Percentiles rank a stretch among this genome's conserved stretches.
Evolutionary conservation across 2,113 vertebrate species (phyloP).

Genomic region (Pluvianellus socialis): DNA sequence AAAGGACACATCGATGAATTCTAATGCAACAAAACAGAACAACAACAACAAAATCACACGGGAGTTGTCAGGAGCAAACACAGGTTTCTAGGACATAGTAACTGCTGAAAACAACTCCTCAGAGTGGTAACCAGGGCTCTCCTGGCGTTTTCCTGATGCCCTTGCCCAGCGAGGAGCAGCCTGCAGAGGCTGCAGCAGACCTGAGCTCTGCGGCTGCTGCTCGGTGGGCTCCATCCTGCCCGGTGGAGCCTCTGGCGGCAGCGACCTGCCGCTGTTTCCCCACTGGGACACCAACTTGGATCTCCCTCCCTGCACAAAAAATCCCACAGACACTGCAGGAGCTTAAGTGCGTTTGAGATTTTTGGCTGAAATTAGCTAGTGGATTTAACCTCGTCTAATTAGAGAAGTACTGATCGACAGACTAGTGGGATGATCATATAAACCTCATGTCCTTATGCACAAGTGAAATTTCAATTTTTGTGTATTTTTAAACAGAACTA

Average conservation of each 20-base stretch:
- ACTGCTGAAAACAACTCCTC: background rate
- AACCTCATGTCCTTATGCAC: background rate
- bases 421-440: background rate
- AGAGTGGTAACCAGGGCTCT: background rate
- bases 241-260: background rate
- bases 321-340: background rate
- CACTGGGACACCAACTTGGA: background rate
- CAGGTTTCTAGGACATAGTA: background rate
- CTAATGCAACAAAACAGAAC: background rate
- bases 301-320: background rate
- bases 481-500: background rate
- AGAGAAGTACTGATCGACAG: background rate
- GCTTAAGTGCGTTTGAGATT: background rate
- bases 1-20: background rate
- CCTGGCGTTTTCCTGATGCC: background rate
- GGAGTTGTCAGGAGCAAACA: background rate
- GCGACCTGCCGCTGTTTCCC: background rate
- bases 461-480: background rate
- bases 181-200: background rate
- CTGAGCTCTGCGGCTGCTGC: background rate
- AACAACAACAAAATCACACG: background rate
- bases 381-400: background rate
- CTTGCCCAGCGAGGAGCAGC: background rate
- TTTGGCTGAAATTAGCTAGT: background rate
- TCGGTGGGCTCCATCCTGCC: background rate